Conservation (phyloP, 2,797 vertebrate genomes). For the Sebastolobus alascanus region DNA sequence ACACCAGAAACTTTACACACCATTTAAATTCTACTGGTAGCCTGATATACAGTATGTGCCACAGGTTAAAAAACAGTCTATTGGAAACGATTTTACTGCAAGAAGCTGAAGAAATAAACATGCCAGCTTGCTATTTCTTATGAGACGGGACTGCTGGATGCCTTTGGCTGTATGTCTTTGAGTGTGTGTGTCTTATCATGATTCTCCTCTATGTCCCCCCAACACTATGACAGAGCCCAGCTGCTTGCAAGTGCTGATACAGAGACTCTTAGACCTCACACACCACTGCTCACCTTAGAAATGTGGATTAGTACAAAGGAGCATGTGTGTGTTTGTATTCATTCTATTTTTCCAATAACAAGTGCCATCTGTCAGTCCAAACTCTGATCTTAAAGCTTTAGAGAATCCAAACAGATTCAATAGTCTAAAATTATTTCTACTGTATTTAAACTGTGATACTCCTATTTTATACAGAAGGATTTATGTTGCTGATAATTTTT, state of each 20-base stretch:
- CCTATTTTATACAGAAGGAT: not conserved
- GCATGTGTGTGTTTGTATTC: not conserved
- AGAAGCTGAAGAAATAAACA: conserved; percentile 32
- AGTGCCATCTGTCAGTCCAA: not conserved
- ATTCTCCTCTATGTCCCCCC: not conserved
- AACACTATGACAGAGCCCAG: conserved; percentile 68
- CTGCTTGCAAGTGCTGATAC: conserved; percentile 61
- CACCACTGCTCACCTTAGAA: conserved; percentile 27
- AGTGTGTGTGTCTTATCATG: conserved; percentile 14
- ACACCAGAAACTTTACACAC: not conserved
- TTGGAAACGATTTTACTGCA: not conserved
- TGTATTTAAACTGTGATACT: not conserved
- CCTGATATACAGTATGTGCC: not conserved
- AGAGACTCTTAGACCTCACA: conserved; percentile 55
- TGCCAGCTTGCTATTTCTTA: conserved; percentile 21
- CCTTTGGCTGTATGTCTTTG: conserved; percentile 9
- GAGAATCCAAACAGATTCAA: not conserved
- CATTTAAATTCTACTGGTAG: not conserved
- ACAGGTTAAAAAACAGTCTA: not conserved
- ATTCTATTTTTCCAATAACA: not conserved
- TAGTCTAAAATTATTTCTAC: not conserved
- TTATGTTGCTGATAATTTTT: not conserved
- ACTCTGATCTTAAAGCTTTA: not conserved
- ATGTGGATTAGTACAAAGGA: not conserved
- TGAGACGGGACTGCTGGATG: conserved; percentile 11